Conservation (phyloP, 1,140 invertebrate species). For the Xylocopa sonorina region DNA sequence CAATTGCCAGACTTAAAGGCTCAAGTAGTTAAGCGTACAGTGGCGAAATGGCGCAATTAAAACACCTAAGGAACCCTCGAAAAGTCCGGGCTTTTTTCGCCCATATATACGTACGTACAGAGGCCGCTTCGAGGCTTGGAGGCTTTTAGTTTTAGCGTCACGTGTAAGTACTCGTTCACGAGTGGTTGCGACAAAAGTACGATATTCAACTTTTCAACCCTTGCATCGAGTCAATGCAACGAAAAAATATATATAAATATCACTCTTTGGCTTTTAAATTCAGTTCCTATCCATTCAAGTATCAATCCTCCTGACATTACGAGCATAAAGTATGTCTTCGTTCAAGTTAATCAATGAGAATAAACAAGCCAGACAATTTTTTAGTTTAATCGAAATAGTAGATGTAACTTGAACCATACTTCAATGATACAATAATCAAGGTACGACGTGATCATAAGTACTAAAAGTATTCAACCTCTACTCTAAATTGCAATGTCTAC, state of each 20-base stretch:
- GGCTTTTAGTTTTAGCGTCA: neutral
- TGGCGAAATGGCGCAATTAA: slow-evolving; percentile 37
- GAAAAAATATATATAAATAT: neutral
- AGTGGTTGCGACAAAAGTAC: neutral
- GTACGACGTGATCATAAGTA: too few species aligned
- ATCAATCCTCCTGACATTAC: neutral
- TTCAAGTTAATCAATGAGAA: too few species aligned
- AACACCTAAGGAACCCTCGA: slow-evolving; percentile 32
- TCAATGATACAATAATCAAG: too few species aligned
- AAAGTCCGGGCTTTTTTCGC: slow-evolving; percentile 13
- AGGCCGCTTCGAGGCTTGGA: neutral
- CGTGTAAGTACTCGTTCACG: neutral
- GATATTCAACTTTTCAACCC: slow-evolving; percentile 15
- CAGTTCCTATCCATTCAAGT: too few species aligned
- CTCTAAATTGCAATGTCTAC: too few species aligned
- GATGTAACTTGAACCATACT: too few species aligned
- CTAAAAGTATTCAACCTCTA: too few species aligned
- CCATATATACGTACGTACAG: neutral
- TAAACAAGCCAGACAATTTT: too few species aligned
- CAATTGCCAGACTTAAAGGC: slow-evolving; percentile 30
- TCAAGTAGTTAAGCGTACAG: slow-evolving; percentile 16
- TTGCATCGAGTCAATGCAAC: neutral
- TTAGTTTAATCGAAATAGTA: too few species aligned
- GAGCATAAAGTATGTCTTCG: too few species aligned
- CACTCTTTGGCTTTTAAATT: neutral